These are phyloP conservation scores for Dasypogon diadema DNA, from an alignment of 2,888 invertebrate genomes.

Conservation along the genomic window DNA sequence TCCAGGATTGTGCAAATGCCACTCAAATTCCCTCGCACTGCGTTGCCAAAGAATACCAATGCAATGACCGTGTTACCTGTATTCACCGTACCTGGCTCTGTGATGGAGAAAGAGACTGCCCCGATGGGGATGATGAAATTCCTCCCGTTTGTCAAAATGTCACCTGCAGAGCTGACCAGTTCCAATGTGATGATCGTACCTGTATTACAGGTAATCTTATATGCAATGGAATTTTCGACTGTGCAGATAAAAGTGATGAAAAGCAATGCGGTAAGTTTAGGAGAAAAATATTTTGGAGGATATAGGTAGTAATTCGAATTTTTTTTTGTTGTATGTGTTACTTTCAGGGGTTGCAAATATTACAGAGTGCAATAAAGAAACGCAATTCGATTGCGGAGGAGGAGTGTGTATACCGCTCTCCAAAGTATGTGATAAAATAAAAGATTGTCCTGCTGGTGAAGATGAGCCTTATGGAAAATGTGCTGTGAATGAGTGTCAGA, in stretches of 20 bases:
- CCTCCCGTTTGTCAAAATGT: constrained; percentile 75
- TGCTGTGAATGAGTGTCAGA: constrained; percentile 81
- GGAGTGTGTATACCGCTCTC: constrained; percentile 84
- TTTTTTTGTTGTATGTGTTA: too few relatives aligned
- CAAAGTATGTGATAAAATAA: constrained; percentile 85
- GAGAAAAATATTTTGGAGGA: too few relatives aligned
- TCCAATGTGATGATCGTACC: constrained; percentile 83
- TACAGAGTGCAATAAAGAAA: constrained; percentile 79
- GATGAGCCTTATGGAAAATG: constrained; percentile 87
- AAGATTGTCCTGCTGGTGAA: constrained; percentile 89
- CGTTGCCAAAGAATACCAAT: constrained; percentile 80
- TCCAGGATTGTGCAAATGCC: constrained; percentile 74
- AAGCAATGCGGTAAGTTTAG: constrained; percentile 78
- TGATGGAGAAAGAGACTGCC: constrained; percentile 86
- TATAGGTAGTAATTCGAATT: too few relatives aligned
- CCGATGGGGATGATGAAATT: constrained; percentile 84
- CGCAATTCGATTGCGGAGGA: constrained; percentile 87
- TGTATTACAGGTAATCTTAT: constrained; percentile 85
- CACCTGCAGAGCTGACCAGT: constrained; percentile 88
- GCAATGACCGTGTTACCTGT: constrained; percentile 84
- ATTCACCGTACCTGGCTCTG: constrained; percentile 86
- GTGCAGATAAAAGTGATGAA: constrained; percentile 89
- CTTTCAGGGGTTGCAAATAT: constrained; percentile 56
- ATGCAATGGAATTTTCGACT: constrained; percentile 86
- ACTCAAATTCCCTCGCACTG: constrained; percentile 74